These are phyloP conservation scores for Zoanthus solanderi DNA, from an alignment of 92 coral and sea anemone species.

Conservation along the genomic window DNA sequence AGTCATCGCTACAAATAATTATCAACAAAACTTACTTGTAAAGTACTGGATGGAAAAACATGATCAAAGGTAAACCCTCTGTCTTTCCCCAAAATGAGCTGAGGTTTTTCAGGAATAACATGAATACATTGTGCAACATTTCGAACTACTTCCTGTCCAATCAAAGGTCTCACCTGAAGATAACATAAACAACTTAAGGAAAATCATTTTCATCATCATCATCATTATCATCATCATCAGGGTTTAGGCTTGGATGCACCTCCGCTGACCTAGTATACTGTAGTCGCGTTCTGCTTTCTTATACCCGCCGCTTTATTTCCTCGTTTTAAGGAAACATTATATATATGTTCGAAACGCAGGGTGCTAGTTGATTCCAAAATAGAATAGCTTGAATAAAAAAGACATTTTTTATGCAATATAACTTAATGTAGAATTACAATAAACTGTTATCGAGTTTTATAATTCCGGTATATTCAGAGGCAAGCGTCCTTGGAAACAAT, in stretches of 20 bases:
- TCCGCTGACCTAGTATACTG: no score
- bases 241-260: no score
- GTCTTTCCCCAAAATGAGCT: slow-evolving; percentile 90
- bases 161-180: slow-evolving; percentile 92
- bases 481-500: slow-evolving; percentile 34
- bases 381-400: no score
- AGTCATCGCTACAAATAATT: not conserved
- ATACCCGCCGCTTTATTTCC: no score
- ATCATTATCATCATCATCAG: no score
- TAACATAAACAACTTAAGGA: not conserved
- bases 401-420: no score
- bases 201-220: no score
- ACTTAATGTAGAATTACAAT: not conserved
- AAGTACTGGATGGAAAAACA: slow-evolving; percentile 80
- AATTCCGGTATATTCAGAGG: not conserved
- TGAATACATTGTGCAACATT: slow-evolving; percentile 88
- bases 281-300: no score
- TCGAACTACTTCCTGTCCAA: slow-evolving; percentile 93
- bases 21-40: slow-evolving; percentile 68
- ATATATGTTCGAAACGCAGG: no score
- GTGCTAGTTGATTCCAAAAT: no score
- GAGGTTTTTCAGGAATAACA: slow-evolving; percentile 89
- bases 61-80: slow-evolving; percentile 95
- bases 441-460: not conserved
- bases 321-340: no score